These are phyloP conservation scores for Protobothrops flavoviridis DNA, from an alignment of 2,113 vertebrate species.

Conservation along the genomic window DNA sequence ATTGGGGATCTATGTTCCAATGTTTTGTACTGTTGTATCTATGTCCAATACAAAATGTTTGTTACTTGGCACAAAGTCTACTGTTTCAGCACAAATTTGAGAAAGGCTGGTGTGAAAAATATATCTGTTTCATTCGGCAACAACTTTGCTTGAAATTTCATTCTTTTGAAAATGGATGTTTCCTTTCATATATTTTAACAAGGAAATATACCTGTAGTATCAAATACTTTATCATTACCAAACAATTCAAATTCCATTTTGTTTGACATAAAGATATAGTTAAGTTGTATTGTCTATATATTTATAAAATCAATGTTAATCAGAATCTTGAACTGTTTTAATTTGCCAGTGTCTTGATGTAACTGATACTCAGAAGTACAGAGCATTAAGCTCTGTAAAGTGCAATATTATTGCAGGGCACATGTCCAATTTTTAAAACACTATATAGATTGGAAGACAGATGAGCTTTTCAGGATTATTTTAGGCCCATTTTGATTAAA, in stretches of 20 bases:
- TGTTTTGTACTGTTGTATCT: neutral
- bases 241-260: slow-evolving; percentile 55
- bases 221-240: slow-evolving; percentile 52
- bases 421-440: slow-evolving; percentile 69
- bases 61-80: neutral
- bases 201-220: slow-evolving; percentile 51
- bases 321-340: slow-evolving; percentile 59
- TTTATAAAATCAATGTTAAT: slow-evolving; percentile 55
- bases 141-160: neutral
- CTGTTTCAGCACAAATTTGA: neutral
- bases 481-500: slow-evolving; percentile 67
- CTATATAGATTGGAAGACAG: slow-evolving; percentile 72
- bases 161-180: neutral
- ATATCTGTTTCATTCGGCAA: neutral
- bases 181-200: slow-evolving; percentile 31
- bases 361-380: slow-evolving; percentile 58
- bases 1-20: neutral
- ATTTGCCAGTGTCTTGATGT: slow-evolving; percentile 53
- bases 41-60: neutral
- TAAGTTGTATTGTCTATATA: slow-evolving; percentile 58
- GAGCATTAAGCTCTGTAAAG: slow-evolving; percentile 59
- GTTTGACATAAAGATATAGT: slow-evolving; percentile 49
- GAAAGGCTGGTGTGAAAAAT: neutral
- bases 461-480: slow-evolving; percentile 69
- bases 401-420: slow-evolving; percentile 63